Conservation (phyloP, 2,113 vertebrate species). For the Sander lucioperca region DNA sequence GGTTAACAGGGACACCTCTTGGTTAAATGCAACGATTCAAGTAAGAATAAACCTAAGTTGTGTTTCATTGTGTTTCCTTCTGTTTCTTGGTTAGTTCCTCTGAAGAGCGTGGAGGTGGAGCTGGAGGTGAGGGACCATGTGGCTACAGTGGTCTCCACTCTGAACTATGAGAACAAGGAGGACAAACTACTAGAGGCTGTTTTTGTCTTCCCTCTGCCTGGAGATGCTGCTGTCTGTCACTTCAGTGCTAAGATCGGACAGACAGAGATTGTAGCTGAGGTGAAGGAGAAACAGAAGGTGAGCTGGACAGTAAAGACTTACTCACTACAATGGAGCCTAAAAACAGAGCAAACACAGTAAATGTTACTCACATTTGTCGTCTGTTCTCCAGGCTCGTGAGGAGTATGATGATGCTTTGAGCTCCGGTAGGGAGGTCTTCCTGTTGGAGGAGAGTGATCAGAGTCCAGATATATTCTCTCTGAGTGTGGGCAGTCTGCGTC, state of each 20-base stretch:
- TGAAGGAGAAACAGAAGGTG: constrained; percentile 86
- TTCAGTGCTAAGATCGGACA: constrained; percentile 87
- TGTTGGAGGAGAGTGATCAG: constrained; percentile 83
- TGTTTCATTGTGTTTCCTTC: too few species aligned
- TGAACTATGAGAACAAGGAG: constrained; percentile 88
- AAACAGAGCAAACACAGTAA: background rate
- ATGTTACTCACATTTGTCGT: background rate
- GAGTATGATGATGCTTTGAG: constrained; percentile 86
- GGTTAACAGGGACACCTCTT: too few species aligned
- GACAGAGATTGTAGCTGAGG: constrained; percentile 83
- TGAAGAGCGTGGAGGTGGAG: constrained; percentile 85
- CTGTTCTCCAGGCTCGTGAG: constrained; percentile 76
- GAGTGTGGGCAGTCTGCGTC: constrained; percentile 85
- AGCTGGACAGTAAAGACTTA: constrained; percentile 29
- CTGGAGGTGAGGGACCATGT: constrained; percentile 86
- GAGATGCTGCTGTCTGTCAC: constrained; percentile 86
- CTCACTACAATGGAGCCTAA: constrained; percentile 20
- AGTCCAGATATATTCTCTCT: constrained; percentile 86
- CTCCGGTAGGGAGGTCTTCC: constrained; percentile 84
- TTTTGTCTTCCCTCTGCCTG: constrained; percentile 90
- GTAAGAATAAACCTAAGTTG: too few species aligned
- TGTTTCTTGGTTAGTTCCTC: constrained; percentile 80
- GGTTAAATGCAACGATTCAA: too few species aligned
- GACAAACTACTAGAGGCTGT: constrained; percentile 82
- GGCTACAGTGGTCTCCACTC: constrained; percentile 85